Base-by-base conservation (phyloP, 2,113 vertebrate species). In the Motacilla tschutschensis region DNA sequence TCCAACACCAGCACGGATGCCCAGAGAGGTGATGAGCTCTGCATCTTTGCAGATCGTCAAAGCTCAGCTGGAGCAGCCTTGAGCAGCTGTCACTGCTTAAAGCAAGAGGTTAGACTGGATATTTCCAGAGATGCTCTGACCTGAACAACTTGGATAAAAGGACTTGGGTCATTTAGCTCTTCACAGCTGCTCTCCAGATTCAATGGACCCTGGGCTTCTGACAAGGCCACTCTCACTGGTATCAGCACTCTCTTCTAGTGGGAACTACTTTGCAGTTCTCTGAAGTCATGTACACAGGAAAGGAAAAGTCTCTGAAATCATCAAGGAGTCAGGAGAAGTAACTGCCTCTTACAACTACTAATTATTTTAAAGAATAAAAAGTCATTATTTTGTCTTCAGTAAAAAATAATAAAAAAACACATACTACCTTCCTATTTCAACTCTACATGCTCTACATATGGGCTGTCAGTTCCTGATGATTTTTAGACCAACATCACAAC, bases 141-240 rank as follows among this genome's bases (percentile, higher is more conserved):
- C 25, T n/a, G 57, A 78, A 25, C 0, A 0, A 17, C 25, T 22
- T 3, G 1, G 43, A 69, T 65, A 60, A 14, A 14, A 26, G 24
- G 24, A 24, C 29, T 11, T 48, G 51, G 13, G 7, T 48, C 21
- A 31, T 55, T 73, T 48, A 48, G 29, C 11, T 58, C n/a, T 35
- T 65, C 60, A 48, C 9, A 26, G 8, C 0, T 50, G 29, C 25
- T 78, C 77, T 74, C 48, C 28, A 57, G 24, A 25, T 17, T 43
- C 40, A 40, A 0, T 2, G 33, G n/a, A 10, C 15, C 10, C 41
- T 31, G 46, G 38, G 13, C 13, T 78, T 60, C 53, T 72, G 54
- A 21, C 17, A 47, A 4, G 36, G 50, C 15, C 48, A 5, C 6
- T 66, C 19, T 9, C 29, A 16, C 21, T 36, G 46, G 14, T 25